Evolutionary conservation across 1,140 invertebrate genomes (phyloP), one percentile per base, ranked within the genome.

Genomic region (Caenorhabditis latens): DNA sequence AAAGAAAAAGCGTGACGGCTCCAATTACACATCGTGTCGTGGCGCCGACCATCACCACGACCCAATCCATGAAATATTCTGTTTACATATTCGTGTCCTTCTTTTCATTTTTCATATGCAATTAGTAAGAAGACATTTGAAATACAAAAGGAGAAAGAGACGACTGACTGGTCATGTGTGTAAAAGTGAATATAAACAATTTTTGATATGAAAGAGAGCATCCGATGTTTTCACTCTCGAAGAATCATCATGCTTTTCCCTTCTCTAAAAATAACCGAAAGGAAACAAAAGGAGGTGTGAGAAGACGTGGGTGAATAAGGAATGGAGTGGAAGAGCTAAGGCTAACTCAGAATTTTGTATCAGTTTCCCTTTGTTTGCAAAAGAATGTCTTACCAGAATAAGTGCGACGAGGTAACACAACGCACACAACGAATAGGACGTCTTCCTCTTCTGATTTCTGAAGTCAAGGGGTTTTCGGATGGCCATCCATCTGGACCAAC

Each of bases 401-500:
- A 91, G 84, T 40, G 90, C 90, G 11, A 88, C 57, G 16, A 90
- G 85, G 55, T 91, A 91, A 42, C 90, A 89, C 8, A 82, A 21
- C 14, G 21, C 43, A 87, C 89, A 90, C 50, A 90, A 83, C 9
- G 85, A 48, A 67, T 90, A 90, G 21, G 89, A 90, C 24, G 85
- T 63, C 40, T 42, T 61, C 14, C 86, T 21, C 16, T n/a, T 83
- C 67, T 90, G 89, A 32, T 58, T 86, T 14, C 89, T 43, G 53
- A 90, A 90, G 13, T 58, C 40, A 16, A 89, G 67, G 8, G 89
- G 88, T 58, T 65, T 71, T 75, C 85, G 82, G 46, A 91, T 91
- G 4, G 90, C 90, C 7, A 89, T 86, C 75, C 91, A 91, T 86
- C 90, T 65, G 4, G 84, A 85, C 90, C 90, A 91, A 3, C 90